A percentile compares a stretch with the other conserved stretches of the same genome.
phyloP scores from a whole-genome alignment of 2,888 invertebrate species.

The Synanthedon formicaeformis region DNA sequence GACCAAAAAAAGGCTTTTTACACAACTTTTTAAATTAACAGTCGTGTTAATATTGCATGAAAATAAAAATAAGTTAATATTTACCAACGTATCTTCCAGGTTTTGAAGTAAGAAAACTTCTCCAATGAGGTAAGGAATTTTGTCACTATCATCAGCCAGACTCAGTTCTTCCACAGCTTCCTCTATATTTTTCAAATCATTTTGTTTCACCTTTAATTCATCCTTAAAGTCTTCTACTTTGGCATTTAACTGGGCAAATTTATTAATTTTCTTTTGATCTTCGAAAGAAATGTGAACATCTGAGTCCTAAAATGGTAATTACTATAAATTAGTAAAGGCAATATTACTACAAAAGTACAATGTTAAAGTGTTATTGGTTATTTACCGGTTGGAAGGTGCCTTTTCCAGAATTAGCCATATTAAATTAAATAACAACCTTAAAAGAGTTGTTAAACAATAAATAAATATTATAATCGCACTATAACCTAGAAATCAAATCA shows the following conservation, averaged over 20 bases:
- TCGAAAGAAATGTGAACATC: slow-evolving; percentile 95
- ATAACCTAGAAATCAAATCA: too few relatives aligned
- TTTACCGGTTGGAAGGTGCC: slow-evolving; percentile 79
- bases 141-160: slow-evolving; percentile 79
- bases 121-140: slow-evolving; percentile 87
- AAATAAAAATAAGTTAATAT: slow-evolving; percentile 3
- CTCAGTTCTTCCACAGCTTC: slow-evolving; percentile 92
- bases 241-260: slow-evolving; percentile 93
- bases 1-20: too few relatives aligned
- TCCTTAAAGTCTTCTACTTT: slow-evolving; percentile 91
- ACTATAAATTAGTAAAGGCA: background rate
- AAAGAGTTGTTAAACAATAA: too few relatives aligned
- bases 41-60: background rate
- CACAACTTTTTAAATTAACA: too few relatives aligned
- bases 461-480: too few relatives aligned
- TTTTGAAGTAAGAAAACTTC: slow-evolving; percentile 89
- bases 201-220: slow-evolving; percentile 87
- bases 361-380: slow-evolving; percentile 9
- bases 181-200: slow-evolving; percentile 90
- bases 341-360: background rate
- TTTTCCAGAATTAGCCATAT: slow-evolving; percentile 66
- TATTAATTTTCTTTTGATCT: slow-evolving; percentile 98
- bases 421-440: background rate
- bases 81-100: slow-evolving; percentile 80
- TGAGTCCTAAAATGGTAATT: slow-evolving; percentile 72